Evolutionary conservation across 1,140 invertebrate genomes (phyloP).

Genomic region (Platyscapa corneri): DNA sequence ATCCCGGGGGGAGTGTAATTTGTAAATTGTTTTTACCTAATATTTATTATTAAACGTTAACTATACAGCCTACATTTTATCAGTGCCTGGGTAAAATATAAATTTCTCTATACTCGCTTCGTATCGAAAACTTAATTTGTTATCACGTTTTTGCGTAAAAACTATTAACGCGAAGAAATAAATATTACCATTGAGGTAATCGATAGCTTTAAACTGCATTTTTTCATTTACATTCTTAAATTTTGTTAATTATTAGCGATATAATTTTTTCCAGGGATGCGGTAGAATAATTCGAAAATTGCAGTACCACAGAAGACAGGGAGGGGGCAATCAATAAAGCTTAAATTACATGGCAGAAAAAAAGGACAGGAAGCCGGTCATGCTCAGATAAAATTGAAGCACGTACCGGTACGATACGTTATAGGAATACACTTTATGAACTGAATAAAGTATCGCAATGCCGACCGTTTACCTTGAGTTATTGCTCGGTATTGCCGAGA

Average conservation of each 20-base stretch:
- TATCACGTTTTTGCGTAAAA: too few species aligned
- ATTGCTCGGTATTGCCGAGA: slow-evolving; percentile 63
- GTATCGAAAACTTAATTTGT: too few species aligned
- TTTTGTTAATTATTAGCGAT: slow-evolving; percentile 19
- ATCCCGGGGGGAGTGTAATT: too few species aligned
- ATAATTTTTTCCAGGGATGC: not conserved
- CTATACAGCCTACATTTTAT: too few species aligned
- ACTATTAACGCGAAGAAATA: not conserved
- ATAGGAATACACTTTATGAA: slow-evolving; percentile 68
- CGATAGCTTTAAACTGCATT: not conserved
- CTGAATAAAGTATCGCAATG: slow-evolving; percentile 68
- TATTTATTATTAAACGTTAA: not conserved
- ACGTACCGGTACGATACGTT: slow-evolving; percentile 64
- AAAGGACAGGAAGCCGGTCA: slow-evolving; percentile 39
- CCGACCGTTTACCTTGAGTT: slow-evolving; percentile 64
- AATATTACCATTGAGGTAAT: not conserved
- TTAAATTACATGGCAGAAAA: slow-evolving; percentile 38
- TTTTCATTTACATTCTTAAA: not conserved
- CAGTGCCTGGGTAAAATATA: too few species aligned
- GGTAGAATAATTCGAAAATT: slow-evolving; percentile 41
- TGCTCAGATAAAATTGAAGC: slow-evolving; percentile 65
- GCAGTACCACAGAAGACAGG: not conserved
- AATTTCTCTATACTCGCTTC: too few species aligned
- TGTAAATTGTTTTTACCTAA: too few species aligned
- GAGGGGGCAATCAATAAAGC: slow-evolving; percentile 43